Evolutionary conservation across 1,140 invertebrate species (phyloP), one percentile per base, ranked within the genome.

Genomic region (Rhagoletis pomonella): DNA sequence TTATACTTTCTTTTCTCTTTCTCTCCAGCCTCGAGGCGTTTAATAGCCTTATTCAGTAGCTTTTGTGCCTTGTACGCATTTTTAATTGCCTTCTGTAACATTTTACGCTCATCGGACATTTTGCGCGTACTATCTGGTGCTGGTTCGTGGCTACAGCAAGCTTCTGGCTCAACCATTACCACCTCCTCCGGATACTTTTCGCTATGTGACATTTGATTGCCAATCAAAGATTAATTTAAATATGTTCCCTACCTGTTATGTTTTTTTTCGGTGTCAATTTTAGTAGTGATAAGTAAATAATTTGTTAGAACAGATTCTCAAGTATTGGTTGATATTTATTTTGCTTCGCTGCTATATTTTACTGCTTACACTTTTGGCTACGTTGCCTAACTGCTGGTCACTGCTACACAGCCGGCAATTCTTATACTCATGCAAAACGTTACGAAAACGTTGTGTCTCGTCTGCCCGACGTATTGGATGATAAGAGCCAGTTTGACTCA

Each of bases 361-460:
- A 29, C 29, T 29, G 29, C 29, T 29, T 29, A 29, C 29, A 29
- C 29, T 29, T 29, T 29, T 29, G n/a, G 14, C n/a, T 73, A 4
- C 42, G 42, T 7, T 73, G 17, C 42, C 44, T 14, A 73, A 73
- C 67, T 73, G 42, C 67, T 73, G 67, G 39, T 73, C 29, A 29
- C 29, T 29, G 29, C 29, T 29, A 29, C n/a, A 7, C 73, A 10
- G 73, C n/a, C 47, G n/a, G n/a, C n/a, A 50, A 0, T 4, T 81
- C 55, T 81, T 81, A 81, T 81, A 81, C 73, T 47, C 73, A 29
- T 19, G 17, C 44, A 55, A 55, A 81, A 81, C 73, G 73, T 81
- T 81, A 17, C 0, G 4, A 55, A 73, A 81, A 81, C 73, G 73
- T 81, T 81, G 7, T n/a, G 42, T 17, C 5, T 39, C 44, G 39